Evolutionary conservation across 2,113 vertebrate species (phyloP).

Genomic region (Peromyscus leucopus): DNA sequence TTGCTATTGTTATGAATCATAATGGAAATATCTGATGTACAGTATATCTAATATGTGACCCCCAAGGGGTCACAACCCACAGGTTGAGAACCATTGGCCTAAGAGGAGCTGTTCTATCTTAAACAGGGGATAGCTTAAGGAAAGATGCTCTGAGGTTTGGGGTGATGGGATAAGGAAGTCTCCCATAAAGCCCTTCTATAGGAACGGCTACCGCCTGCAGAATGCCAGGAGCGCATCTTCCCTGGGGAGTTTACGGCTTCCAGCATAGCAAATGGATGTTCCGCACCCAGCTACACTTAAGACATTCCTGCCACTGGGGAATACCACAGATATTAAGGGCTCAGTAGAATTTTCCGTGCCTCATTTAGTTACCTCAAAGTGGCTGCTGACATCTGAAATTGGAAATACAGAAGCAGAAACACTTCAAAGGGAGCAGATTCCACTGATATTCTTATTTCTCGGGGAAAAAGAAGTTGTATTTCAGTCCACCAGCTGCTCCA

Average conservation of each 20-base stretch:
- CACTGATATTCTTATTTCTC: conserved; percentile 67
- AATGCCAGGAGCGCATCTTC: not conserved
- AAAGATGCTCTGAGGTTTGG: not conserved
- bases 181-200: not conserved
- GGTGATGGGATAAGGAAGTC: not conserved
- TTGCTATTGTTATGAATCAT: not conserved
- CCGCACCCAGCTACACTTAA: not conserved
- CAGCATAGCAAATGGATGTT: conserved; percentile 16
- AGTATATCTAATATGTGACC: not conserved
- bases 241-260: not conserved
- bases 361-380: conserved; percentile 52
- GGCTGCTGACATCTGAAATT: conserved; percentile 75
- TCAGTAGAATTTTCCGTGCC: conserved; percentile 37
- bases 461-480: conserved; percentile 70
- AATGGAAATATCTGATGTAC: not conserved
- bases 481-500: conserved; percentile 67
- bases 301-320: conserved; percentile 53
- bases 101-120: not conserved
- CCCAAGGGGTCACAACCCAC: not conserved
- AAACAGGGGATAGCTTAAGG: not conserved
- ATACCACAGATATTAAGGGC: conserved; percentile 53
- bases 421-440: conserved; percentile 77
- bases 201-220: not conserved
- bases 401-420: conserved; percentile 62
- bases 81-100: not conserved